These are phyloP conservation scores for Cataglyphis albicans DNA, from an alignment of 2,888 invertebrate species.

Conservation along the genomic window DNA sequence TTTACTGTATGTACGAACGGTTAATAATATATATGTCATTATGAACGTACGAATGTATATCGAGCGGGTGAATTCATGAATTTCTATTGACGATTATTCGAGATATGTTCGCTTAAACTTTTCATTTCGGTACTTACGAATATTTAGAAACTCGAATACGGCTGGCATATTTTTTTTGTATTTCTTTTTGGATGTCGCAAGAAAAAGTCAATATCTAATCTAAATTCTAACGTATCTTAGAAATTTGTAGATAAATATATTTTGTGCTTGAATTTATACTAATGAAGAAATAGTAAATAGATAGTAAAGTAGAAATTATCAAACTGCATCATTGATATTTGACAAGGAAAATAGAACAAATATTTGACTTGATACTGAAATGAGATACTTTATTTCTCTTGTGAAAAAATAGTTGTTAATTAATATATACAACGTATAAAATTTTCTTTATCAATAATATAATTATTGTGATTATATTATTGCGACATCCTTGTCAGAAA, in stretches of 20 bases:
- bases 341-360: not conserved
- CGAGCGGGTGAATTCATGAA: not conserved
- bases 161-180: conserved; percentile 16
- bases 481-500: not conserved
- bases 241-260: not conserved
- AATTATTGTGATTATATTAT: not conserved
- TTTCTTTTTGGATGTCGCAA: conserved; percentile 14
- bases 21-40: not conserved
- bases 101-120: conserved; percentile 33
- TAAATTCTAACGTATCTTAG: not conserved
- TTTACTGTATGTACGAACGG: not conserved
- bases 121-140: conserved; percentile 60
- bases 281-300: not conserved
- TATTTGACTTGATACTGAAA: not conserved
- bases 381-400: not conserved
- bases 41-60: conserved; percentile 1
- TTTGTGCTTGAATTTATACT: not conserved
- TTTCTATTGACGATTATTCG: conserved; percentile 16
- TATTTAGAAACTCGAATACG: conserved; percentile 59
- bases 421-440: not conserved
- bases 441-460: not conserved
- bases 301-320: not conserved
- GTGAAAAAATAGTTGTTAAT: not conserved
- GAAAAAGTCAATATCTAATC: conserved; percentile 18
- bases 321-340: not conserved